Percentiles rank a stretch among this genome's conserved stretches.
These are phyloP conservation scores for Nothobranchius kuhntae DNA, from an alignment of 2,113 vertebrate species.

Conservation along the genomic window DNA sequence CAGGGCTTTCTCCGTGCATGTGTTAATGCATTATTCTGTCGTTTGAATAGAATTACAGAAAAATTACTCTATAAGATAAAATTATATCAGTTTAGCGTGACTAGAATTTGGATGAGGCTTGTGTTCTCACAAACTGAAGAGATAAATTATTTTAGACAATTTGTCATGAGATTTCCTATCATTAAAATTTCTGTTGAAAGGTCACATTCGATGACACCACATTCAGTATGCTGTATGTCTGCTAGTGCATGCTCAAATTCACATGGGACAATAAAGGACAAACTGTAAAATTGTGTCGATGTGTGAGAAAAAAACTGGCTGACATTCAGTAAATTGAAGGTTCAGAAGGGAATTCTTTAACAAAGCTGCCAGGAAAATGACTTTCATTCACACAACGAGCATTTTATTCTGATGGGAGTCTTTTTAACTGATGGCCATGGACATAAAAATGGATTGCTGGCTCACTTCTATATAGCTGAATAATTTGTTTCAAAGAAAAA, in stretches of 20 bases:
- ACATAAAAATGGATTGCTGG: constrained; percentile 29
- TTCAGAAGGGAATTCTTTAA: constrained; percentile 45
- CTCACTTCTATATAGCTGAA: constrained; percentile 4
- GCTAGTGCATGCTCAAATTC: constrained; percentile 8
- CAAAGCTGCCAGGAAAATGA: constrained; percentile 59
- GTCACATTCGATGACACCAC: constrained; percentile 30
- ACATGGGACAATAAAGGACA: constrained; percentile 44
- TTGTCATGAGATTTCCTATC: constrained; percentile 31
- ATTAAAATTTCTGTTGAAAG: constrained; percentile 46
- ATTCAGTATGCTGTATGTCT: constrained; percentile 7
- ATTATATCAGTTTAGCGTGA: not conserved
- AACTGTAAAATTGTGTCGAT: constrained; percentile 40
- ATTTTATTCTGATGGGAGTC: constrained; percentile 45
- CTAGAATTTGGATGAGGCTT: constrained; percentile 31
- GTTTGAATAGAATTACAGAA: not conserved
- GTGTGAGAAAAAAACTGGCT: constrained; percentile 27
- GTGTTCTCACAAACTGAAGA: not conserved
- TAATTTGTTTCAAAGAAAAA: constrained; percentile 30
- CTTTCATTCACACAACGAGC: constrained; percentile 40
- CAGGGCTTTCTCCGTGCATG: too few relatives aligned
- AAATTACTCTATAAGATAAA: not conserved
- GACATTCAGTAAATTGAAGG: constrained; percentile 56
- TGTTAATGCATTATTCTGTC: too few relatives aligned
- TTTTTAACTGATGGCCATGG: constrained; percentile 48
- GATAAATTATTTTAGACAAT: constrained; percentile 62